Percentiles rank a stretch among this genome's conserved stretches.
These are phyloP conservation scores for Ambastaia sidthimunki DNA, from an alignment of 2,797 vertebrate genomes.

Conservation along the genomic window DNA sequence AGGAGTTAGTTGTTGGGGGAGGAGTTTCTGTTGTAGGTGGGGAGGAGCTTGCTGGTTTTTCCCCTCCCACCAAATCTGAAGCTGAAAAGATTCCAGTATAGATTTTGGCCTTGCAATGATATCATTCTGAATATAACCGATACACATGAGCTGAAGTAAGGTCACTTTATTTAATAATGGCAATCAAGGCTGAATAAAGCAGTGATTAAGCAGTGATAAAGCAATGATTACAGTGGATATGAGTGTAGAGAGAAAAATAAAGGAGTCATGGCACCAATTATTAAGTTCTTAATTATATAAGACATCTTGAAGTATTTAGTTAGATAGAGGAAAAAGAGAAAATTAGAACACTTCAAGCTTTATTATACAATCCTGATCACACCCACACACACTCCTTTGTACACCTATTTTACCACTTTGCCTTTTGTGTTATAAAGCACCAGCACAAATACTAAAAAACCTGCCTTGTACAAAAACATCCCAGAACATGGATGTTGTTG, in stretches of 20 bases:
- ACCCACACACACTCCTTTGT: conserved; percentile 49
- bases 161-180: background rate
- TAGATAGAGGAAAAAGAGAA: background rate
- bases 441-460: conserved; percentile 31
- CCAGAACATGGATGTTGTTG: conserved; percentile 1
- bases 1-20: conserved; percentile 52
- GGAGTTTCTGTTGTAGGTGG: conserved; percentile 57
- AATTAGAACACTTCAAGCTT: background rate
- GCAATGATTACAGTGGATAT: background rate
- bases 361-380: conserved; percentile 40
- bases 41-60: conserved; percentile 60
- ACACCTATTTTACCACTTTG: conserved; percentile 53
- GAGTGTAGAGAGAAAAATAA: background rate
- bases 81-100: conserved; percentile 68
- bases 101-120: conserved; percentile 15
- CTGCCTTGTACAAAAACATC: conserved; percentile 41
- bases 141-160: background rate
- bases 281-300: conserved; percentile 61
- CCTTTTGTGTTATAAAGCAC: conserved; percentile 52
- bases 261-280: conserved; percentile 57
- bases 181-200: background rate
- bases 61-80: conserved; percentile 68
- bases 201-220: too few relatives aligned
- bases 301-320: conserved; percentile 46
- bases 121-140: background rate